Conservation (phyloP, 2,888 invertebrate genomes). For the Eupithecia vulgata region DNA sequence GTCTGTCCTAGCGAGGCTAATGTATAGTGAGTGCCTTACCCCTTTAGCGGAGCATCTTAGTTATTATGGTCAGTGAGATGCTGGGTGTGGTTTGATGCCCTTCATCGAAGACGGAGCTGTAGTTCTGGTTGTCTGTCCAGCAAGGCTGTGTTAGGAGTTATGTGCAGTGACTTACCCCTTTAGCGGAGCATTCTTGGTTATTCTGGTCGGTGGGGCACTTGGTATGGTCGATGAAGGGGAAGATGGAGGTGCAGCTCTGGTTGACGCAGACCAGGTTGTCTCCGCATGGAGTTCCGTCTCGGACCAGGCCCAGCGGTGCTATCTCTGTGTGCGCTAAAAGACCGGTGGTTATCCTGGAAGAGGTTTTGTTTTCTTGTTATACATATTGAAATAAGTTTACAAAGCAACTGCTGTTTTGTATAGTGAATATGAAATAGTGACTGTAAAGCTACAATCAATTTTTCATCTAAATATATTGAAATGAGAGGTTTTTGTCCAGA, state of each 20-base stretch:
- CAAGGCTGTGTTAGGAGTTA: background rate
- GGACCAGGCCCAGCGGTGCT: constrained; percentile 93
- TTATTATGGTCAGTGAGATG: constrained; percentile 96
- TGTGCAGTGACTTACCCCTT: constrained; percentile 89
- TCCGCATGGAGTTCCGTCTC: constrained; percentile 97
- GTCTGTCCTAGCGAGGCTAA: constrained; percentile 14
- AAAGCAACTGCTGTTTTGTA: too few relatives aligned
- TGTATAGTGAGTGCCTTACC: constrained; percentile 86
- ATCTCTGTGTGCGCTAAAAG: constrained; percentile 86
- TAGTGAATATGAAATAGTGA: too few relatives aligned
- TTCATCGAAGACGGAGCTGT: too few relatives aligned
- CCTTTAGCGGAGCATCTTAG: constrained; percentile 97
- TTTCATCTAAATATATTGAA: too few relatives aligned
- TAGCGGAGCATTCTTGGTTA: constrained; percentile 95
- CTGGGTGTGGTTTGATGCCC: constrained; percentile 92
- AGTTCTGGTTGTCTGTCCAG: too few relatives aligned
- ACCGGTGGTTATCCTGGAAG: constrained; percentile 89
- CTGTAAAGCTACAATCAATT: too few relatives aligned
- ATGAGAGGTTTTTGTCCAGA: too few relatives aligned
- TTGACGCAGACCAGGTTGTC: constrained; percentile 96
- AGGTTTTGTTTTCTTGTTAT: background rate
- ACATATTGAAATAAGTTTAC: too few relatives aligned
- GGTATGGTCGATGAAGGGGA: constrained; percentile 92
- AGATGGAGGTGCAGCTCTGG: constrained; percentile 95
- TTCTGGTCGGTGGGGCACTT: constrained; percentile 96